Base-by-base conservation (phyloP, 2,888 invertebrate species). In the Campopleginae sp. region DNA sequence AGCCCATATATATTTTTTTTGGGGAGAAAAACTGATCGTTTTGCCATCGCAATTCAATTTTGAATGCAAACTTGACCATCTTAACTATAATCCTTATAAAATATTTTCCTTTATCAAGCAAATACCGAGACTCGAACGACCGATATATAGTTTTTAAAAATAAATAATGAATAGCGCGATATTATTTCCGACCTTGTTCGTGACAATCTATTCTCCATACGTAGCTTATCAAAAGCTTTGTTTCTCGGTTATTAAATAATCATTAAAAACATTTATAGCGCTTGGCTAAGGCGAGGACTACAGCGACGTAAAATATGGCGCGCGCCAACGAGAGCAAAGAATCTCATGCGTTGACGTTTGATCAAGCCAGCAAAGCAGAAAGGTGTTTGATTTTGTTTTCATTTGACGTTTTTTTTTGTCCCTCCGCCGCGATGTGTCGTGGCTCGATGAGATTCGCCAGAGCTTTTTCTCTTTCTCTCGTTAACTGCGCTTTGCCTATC, bases 401-500 rank as follows among this genome's bases (percentile, higher is more conserved):
- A 14, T 68, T 61, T 10, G 46, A 38, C 48, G n/a, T n/a, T 65
- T 46, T 65, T 82, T 75, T 14, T 38, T 48, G 12, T 51, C n/a
- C 4, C 1, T 72, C 58, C 27, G 12, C n/a, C 23, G 44, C 44
- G 7, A 10, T 72, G 66, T 61, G 61, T 48, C n/a, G 58, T 58
- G 68, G 79, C 68, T 81, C 81, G 78, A 78, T 70, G 76, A 65
- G 58, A 58, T 58, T 14, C n/a, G n/a, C n/a, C n/a, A n/a, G n/a
- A n/a, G n/a, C 51, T 51, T 8, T 23, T 7, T 19, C 51, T 23
- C 19, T 19, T 17, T 66, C 70, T 81, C 79, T 85, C 83, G 76
- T 83, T 79, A 70, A 81, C 76, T 72, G 42, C 75, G 74, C 65
- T 84, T 84, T 76, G 68, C 78, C n/a, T n/a, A n/a, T 66, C 85